Conservation (phyloP, 2,888 invertebrate species). For the Scrobipalpa atriplicella region DNA sequence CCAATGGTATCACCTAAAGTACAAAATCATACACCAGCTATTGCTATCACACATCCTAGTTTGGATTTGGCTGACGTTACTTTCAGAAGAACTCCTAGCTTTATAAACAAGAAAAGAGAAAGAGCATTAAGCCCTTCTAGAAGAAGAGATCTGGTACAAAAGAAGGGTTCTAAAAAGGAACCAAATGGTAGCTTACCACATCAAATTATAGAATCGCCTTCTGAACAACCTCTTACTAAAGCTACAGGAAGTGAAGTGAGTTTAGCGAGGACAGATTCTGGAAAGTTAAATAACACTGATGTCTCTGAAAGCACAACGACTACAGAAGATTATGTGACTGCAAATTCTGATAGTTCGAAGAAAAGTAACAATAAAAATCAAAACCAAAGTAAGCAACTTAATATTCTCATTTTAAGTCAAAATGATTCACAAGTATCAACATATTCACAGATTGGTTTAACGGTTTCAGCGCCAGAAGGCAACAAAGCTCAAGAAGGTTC, state of each 20-base stretch:
- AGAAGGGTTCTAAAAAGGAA: conserved; percentile 68
- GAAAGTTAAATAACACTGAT: conserved; percentile 88
- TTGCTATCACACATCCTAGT: conserved; percentile 83
- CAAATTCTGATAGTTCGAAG: conserved; percentile 89
- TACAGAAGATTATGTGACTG: conserved; percentile 94
- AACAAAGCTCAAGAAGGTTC: conserved; percentile 88
- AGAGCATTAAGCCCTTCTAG: conserved; percentile 78
- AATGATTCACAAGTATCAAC: neutral
- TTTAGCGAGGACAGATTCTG: conserved; percentile 88
- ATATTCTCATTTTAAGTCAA: neutral
- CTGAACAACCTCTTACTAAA: conserved; percentile 64
- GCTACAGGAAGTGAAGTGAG: conserved; percentile 68
- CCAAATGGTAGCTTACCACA: conserved; percentile 70
- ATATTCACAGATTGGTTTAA: conserved; percentile 14
- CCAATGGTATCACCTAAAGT: conserved; percentile 59
- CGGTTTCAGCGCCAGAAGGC: conserved; percentile 79
- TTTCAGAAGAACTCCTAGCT: conserved; percentile 76
- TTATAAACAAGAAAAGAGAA: conserved; percentile 78
- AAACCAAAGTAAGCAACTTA: conserved; percentile 65
- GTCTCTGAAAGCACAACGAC: conserved; percentile 94
- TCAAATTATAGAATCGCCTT: conserved; percentile 66
- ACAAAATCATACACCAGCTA: conserved; percentile 74
- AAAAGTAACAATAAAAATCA: conserved; percentile 80
- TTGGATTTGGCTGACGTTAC: conserved; percentile 75
- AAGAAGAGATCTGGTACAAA: conserved; percentile 71